Conservation (phyloP, 1,140 invertebrate genomes). For the Brachionus manjavacas region DNA sequence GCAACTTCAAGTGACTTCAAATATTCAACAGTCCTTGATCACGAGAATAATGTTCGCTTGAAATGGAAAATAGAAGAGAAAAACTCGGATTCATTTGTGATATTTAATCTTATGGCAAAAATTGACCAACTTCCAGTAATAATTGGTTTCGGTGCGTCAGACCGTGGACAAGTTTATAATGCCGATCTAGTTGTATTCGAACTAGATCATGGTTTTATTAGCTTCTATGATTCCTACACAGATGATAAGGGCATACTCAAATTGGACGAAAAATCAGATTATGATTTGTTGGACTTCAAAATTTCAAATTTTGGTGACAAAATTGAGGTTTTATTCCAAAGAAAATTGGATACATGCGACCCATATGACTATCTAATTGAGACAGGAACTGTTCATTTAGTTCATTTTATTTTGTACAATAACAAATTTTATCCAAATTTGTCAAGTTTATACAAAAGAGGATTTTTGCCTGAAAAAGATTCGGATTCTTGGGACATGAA, state of each 20-base stretch:
- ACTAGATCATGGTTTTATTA: constrained; percentile 65
- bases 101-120: neutral
- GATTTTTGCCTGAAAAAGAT: neutral
- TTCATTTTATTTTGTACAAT: constrained; percentile 8
- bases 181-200: constrained; percentile 82
- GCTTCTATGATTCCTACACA: constrained; percentile 61
- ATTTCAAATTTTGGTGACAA: neutral
- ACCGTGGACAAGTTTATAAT: constrained; percentile 70
- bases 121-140: constrained; percentile 40
- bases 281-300: neutral
- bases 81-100: neutral
- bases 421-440: neutral
- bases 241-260: constrained; percentile 57
- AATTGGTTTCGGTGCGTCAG: constrained; percentile 72
- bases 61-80: neutral
- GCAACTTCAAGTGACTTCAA: neutral
- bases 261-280: constrained; percentile 43
- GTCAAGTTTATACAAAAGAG: neutral
- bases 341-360: constrained; percentile 37
- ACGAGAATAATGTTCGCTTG: neutral
- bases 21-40: constrained; percentile 5
- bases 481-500: neutral
- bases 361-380: constrained; percentile 7
- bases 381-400: constrained; percentile 7
- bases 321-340: constrained; percentile 11